Evolutionary conservation across 2,113 vertebrate species (phyloP), one percentile per base, ranked within the genome.

Genomic region (Malurus alboscapulatus): DNA sequence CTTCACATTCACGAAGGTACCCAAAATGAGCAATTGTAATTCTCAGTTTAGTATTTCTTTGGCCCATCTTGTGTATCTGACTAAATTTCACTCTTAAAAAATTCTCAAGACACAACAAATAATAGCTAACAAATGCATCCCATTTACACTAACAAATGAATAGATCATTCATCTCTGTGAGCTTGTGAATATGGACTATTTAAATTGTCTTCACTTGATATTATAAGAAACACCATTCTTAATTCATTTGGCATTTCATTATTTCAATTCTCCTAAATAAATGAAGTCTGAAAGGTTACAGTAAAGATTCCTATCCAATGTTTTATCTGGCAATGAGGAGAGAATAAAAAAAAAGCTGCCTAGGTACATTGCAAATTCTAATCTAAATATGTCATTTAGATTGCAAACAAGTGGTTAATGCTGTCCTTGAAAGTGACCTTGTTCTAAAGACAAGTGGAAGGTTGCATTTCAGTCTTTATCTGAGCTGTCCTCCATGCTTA

Each of bases 171-270:
- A 95, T 95, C 82, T 93, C 93, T 77, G 58, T 7, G 14, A 96
- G 65, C 14, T 51, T 79, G 78, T 96, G 84, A 89, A 94, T 97
- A 95, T 91, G 76, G 89, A 96, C 83, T 86, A 87, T 94, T 97
- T 94, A 97, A 97, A 96, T 94, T 95, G 82, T 97, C 96, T 97
- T 97, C 93, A 90, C 66, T 93, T 96, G 74, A 92, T 96, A 95
- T 94, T 95, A 95, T 96, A 96, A 69, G 92, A 97, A 97, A 96
- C 94, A 98, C 76, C 82, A 96, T 95, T 97, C 93, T 97, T 97
- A 98, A 98, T 97, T 97, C 9, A 1, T 96, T 96, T 97, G 97
- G 93, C 95, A 96, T 97, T 97, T 97, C 94, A 97, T 97, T 98
- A 97, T 97, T 97, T 97, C 94, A 82, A 51, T 94, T 97, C 91